phyloP scores from a whole-genome alignment of 2,113 vertebrate genomes.

The Alaudala cheleensis region DNA sequence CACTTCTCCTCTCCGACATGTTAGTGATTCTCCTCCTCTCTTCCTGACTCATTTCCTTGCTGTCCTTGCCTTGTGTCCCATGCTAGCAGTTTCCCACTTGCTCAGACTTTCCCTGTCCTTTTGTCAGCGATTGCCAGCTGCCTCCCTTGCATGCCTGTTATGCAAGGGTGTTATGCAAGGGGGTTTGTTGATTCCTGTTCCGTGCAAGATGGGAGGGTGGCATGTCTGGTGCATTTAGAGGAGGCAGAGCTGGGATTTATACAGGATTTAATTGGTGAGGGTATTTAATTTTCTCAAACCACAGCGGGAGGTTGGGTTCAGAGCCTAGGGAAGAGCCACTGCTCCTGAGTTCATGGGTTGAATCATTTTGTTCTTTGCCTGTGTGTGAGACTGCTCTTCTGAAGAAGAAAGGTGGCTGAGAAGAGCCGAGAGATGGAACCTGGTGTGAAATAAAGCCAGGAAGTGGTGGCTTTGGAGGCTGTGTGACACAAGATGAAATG shows the following conservation, averaged over 20 bases:
- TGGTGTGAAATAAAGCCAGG: neutral
- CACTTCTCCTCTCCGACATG: conserved; percentile 94
- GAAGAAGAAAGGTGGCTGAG: neutral
- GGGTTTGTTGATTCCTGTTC: neutral
- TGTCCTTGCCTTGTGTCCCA: conserved; percentile 46
- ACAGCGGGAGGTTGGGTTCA: neutral
- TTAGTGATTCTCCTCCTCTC: conserved; percentile 95
- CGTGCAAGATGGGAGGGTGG: neutral
- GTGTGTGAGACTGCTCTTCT: neutral
- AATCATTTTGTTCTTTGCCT: neutral
- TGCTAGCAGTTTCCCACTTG: conserved; percentile 38
- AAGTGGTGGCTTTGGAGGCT: neutral
- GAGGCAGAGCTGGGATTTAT: neutral
- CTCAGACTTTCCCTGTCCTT: conserved; percentile 43
- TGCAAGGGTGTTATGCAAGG: neutral
- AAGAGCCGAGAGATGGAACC: neutral
- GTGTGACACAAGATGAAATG: neutral
- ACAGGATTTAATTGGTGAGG: neutral
- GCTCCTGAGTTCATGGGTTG: neutral
- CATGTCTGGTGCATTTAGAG: neutral
- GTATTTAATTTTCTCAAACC: neutral
- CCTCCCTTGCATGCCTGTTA: conserved; percentile 14
- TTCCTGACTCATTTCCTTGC: conserved; percentile 63
- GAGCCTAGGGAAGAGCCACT: neutral
- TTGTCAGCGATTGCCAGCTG: neutral